These are phyloP conservation scores for Pelmatolapia mariae DNA, from an alignment of 2,113 vertebrate genomes.

Conservation along the genomic window DNA sequence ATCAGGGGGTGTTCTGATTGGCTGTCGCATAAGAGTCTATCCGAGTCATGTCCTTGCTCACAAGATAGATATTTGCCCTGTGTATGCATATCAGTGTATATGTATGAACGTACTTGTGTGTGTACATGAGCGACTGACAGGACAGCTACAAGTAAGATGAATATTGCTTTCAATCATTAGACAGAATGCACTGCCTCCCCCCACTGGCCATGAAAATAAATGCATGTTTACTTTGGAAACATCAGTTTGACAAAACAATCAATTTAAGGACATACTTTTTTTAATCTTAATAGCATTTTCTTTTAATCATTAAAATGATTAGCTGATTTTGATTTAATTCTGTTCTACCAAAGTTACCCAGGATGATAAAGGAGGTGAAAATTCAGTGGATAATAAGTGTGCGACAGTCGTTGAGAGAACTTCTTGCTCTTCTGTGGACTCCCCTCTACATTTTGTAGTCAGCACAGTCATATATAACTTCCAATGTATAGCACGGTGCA, in stretches of 20 bases:
- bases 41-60: not conserved
- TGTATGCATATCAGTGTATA: not conserved
- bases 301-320: not conserved
- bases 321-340: not conserved
- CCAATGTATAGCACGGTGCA: rapidly evolving
- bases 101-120: not conserved
- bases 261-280: not conserved
- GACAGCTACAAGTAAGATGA: not conserved
- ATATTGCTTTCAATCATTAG: not conserved
- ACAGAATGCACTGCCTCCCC: not conserved
- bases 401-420: rapidly evolving
- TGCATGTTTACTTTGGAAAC: not conserved
- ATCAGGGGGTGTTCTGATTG: too few species aligned
- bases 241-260: not conserved
- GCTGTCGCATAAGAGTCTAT: too few species aligned
- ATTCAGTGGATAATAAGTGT: rapidly evolving
- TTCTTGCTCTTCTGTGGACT: not conserved
- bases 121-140: not conserved
- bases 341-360: not conserved
- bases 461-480: rapidly evolving
- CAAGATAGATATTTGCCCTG: rapidly evolving
- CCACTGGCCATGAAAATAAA: not conserved
- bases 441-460: not conserved
- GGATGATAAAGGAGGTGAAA: not conserved
- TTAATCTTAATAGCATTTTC: not conserved